phyloP scores from a whole-genome alignment of 2,888 invertebrate genomes.

The Drosophila subsilvestris region DNA sequence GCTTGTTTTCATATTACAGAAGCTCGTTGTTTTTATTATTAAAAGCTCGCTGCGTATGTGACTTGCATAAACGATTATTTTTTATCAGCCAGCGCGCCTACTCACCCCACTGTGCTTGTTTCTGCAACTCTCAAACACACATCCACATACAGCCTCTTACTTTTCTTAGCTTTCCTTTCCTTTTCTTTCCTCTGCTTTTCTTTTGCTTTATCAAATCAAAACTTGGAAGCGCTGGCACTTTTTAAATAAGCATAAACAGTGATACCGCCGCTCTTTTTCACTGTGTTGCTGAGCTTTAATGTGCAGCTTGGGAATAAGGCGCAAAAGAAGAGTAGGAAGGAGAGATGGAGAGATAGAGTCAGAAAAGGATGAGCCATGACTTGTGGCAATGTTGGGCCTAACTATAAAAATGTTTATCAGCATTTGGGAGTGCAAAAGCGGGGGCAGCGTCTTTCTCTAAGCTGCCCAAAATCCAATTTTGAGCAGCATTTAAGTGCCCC shows the following conservation, averaged over 20 bases:
- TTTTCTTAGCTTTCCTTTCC: constrained; percentile 46
- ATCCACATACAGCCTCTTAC: not conserved
- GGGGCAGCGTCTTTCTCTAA: constrained; percentile 40
- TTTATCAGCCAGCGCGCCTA: constrained; percentile 59
- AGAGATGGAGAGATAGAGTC: constrained; percentile 44
- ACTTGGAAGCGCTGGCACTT: constrained; percentile 70
- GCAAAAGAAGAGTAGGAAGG: constrained; percentile 26
- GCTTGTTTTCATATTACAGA: constrained; percentile 67
- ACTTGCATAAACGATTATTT: constrained; percentile 73
- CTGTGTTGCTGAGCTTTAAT: constrained; percentile 54
- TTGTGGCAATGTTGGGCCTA: constrained; percentile 70
- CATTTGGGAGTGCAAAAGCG: constrained; percentile 30
- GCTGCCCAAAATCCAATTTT: constrained; percentile 75
- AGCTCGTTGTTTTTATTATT: constrained; percentile 78
- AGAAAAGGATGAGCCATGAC: constrained; percentile 69
- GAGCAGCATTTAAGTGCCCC: constrained; percentile 71
- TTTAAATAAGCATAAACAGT: constrained; percentile 77
- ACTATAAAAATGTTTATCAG: constrained; percentile 78
- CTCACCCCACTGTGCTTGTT: constrained; percentile 16
- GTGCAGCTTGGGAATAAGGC: constrained; percentile 72
- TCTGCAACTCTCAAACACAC: not conserved
- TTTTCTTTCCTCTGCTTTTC: constrained; percentile 46
- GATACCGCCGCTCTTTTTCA: constrained; percentile 19
- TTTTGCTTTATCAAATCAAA: constrained; percentile 75
- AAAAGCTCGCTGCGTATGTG: constrained; percentile 76